These are phyloP conservation scores for Dipus sagitta DNA, from an alignment of 2,797 vertebrate species.

Conservation along the genomic window DNA sequence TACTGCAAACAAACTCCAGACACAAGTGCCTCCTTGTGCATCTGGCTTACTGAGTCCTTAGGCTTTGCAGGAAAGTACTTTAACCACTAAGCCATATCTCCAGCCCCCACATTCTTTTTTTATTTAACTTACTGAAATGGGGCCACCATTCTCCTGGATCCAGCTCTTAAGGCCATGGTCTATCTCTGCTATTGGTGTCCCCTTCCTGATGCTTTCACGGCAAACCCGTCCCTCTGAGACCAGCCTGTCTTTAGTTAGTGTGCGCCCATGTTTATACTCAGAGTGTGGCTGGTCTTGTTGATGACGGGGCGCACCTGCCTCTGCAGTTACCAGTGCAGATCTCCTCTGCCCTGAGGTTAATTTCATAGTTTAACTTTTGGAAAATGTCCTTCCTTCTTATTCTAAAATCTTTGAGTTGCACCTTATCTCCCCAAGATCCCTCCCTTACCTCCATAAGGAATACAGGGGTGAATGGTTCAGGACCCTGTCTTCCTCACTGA, in stretches of 20 bases:
- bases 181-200: background rate
- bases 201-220: background rate
- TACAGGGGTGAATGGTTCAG: no score
- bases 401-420: background rate
- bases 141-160: background rate
- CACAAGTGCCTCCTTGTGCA: no score
- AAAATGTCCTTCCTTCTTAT: background rate
- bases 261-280: background rate
- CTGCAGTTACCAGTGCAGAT: background rate
- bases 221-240: background rate
- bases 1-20: no score
- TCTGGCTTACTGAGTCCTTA: no score
- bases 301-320: background rate
- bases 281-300: background rate
- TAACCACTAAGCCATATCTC: no score
- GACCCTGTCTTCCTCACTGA: background rate
- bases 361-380: background rate
- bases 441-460: background rate
- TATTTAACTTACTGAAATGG: background rate
- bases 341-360: conserved; percentile 6
- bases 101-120: no score
- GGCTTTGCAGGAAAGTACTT: no score
- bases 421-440: background rate
- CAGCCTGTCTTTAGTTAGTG: background rate
- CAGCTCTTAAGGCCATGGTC: background rate